Evolutionary conservation across 2,113 vertebrate genomes (phyloP), one percentile per base, ranked within the genome.

Genomic region (Cathartes aura): DNA sequence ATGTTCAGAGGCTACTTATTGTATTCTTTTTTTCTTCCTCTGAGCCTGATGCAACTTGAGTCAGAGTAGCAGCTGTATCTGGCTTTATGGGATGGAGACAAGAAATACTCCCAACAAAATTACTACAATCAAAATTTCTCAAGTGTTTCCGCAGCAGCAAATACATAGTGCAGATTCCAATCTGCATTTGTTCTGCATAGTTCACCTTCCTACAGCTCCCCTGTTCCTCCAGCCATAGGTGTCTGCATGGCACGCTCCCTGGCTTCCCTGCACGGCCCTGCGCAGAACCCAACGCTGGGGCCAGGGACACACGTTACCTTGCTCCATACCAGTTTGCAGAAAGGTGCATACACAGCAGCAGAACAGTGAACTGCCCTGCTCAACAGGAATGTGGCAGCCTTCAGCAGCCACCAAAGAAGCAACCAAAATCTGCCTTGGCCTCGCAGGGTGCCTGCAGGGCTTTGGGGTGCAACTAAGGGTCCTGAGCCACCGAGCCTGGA

Each of bases 291-390:
- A 45, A 45, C 1, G 3, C 17, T 17, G 34, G 34, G 22, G 10
- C 47, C 42, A 32, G 64, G 43, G 66, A 58, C 26, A 22, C 8
- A 7, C 3, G 0, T 9, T 10, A 29, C 45, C 38, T 43, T 24
- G 47, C 53, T 53, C 45, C 0, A 0, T 8, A 20, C 4, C 43
- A 47, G 50, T 36, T 3, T 50, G 58, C 59, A 84, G 50, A 5
- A 32, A 60, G 64, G 58, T 12, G 55, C 20, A 8, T 6, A 40
- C 12, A 8, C 9, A 21, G 30, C 48, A 83, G 58, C 18, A n/a
- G 50, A 22, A 12, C 13, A 21, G 30, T 13, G 34, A 26, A 74
- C 29, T 1, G 1, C 11, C 6, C 36, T n/a, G 26, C 63, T 22
- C 5, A 2, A 42, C 40, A 87, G 45, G n/a, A 59, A 50, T 0